A percentile compares a stretch with the other conserved stretches of the same genome.
Conservation (phyloP, 2,113 vertebrate species). For the Athene cunicularia region DNA sequence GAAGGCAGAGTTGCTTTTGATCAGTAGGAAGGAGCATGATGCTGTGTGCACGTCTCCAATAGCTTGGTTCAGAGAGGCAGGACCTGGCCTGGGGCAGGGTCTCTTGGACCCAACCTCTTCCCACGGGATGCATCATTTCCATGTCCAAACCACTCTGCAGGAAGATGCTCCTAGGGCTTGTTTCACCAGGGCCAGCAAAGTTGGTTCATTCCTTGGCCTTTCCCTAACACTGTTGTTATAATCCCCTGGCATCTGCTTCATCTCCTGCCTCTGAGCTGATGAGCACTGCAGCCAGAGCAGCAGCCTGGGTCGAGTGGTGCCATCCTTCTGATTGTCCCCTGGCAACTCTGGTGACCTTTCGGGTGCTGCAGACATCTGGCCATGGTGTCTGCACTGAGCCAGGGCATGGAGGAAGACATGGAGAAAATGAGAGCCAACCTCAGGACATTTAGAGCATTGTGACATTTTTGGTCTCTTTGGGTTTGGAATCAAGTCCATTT, state of each 20-base stretch:
- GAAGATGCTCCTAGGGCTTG: neutral
- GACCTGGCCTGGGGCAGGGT: too few relatives aligned
- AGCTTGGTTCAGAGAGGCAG: neutral
- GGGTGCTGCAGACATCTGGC: conserved; percentile 9
- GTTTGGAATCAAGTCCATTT: neutral
- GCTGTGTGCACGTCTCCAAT: fast-evolving
- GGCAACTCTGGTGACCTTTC: neutral
- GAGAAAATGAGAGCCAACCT: neutral
- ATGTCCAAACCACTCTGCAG: neutral
- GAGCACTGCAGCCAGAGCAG: neutral
- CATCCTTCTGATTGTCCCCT: neutral
- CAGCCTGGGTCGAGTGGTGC: fast-evolving
- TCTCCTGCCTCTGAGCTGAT: neutral
- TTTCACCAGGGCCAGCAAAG: neutral
- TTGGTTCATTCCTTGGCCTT: neutral
- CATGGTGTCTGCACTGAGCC: fast-evolving
- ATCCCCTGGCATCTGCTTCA: neutral
- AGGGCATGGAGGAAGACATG: neutral
- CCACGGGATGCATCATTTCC: neutral
- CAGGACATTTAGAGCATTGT: neutral
- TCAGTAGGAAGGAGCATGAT: fast-evolving
- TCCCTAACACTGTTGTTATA: fast-evolving
- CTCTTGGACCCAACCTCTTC: neutral
- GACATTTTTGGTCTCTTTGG: neutral
- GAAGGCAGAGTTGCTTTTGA: neutral